Evolutionary conservation across 64 coral and sea anemone genomes (phyloP).

Genomic region (Hydrozoanthus tunicans): DNA sequence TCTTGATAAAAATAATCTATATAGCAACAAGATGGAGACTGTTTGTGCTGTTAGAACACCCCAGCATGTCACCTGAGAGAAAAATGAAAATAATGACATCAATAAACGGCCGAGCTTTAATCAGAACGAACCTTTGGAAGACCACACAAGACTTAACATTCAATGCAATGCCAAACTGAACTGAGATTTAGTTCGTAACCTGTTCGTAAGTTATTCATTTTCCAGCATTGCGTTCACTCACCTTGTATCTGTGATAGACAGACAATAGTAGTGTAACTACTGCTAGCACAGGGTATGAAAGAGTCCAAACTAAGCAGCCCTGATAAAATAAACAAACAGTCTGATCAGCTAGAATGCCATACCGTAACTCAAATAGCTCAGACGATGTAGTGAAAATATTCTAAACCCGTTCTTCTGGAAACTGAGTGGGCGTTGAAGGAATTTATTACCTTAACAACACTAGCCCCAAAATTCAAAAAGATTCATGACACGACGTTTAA

Average conservation of each 20-base stretch:
- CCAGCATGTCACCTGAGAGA: constrained; percentile 82
- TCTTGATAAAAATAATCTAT: constrained; percentile 94
- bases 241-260: constrained; percentile 84
- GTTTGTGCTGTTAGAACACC: constrained; percentile 77
- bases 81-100: not conserved
- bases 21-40: constrained; percentile 83
- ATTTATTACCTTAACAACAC: too few relatives aligned
- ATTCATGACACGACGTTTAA: too few relatives aligned
- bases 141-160: too few relatives aligned
- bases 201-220: too few relatives aligned
- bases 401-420: too few relatives aligned
- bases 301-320: constrained; percentile 87
- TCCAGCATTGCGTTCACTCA: constrained; percentile 3
- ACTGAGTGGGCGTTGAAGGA: too few relatives aligned
- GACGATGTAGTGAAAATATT: too few relatives aligned
- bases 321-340: constrained; percentile 49
- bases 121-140: not conserved
- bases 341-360: too few relatives aligned
- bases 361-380: too few relatives aligned
- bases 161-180: too few relatives aligned
- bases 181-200: too few relatives aligned
- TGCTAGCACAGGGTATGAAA: constrained; percentile 73
- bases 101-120: not conserved
- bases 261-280: constrained; percentile 68
- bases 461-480: too few relatives aligned